These are phyloP conservation scores for Crotalus tigris DNA, from an alignment of 2,113 vertebrate genomes.

Conservation along the genomic window DNA sequence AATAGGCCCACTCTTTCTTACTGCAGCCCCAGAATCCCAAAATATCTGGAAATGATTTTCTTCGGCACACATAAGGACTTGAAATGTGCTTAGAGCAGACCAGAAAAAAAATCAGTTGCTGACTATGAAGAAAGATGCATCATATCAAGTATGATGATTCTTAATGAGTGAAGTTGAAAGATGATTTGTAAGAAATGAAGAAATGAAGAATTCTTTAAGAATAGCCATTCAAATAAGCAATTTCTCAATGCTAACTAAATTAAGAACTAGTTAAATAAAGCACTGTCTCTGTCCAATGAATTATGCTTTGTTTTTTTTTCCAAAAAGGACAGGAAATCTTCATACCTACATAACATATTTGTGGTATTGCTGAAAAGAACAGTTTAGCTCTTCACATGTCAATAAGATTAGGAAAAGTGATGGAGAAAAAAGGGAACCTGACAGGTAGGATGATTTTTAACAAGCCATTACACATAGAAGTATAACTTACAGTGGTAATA, in stretches of 20 bases:
- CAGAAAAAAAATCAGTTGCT: constrained; percentile 48
- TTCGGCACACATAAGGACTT: constrained; percentile 50
- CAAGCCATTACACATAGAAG: not conserved
- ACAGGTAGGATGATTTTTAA: not conserved
- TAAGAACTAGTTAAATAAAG: not conserved
- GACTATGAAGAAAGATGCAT: constrained; percentile 50
- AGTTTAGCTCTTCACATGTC: not conserved
- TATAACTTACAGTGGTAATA: not conserved
- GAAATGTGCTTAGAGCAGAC: constrained; percentile 47
- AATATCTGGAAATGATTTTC: constrained; percentile 46
- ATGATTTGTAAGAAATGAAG: not conserved
- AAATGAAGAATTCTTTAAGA: not conserved
- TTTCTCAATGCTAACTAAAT: not conserved
- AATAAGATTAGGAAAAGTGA: not conserved
- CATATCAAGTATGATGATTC: constrained; percentile 23
- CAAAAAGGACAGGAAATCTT: not conserved
- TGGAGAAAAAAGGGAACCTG: not conserved
- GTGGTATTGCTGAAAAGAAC: not conserved
- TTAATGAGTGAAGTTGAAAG: not conserved
- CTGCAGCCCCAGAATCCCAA: constrained; percentile 58
- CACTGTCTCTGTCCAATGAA: too few species aligned
- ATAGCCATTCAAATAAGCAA: not conserved
- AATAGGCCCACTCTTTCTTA: constrained; percentile 53
- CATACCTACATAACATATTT: not conserved
- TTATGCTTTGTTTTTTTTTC: not conserved